Base-by-base conservation (phyloP, 2,888 invertebrate species). In the Axea sp. region DNA sequence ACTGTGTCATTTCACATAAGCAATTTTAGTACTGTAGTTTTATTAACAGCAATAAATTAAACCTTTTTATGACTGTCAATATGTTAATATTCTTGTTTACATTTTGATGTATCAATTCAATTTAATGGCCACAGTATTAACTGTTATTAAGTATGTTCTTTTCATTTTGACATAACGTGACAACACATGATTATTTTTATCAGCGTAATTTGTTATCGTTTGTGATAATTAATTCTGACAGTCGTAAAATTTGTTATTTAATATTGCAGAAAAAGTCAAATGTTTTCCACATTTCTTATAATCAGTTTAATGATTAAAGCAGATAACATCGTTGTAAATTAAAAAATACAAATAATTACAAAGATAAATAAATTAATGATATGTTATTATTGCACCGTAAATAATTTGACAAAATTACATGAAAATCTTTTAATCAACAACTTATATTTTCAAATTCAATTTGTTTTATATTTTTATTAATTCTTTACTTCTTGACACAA, bases 1-100 rank as follows among this genome's bases (percentile, higher is more conserved):
- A 68, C 57, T 68, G 51, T 59, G 53, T 51, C 51, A 60, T 57
- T 47, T 69, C 28, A 1, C 28, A 43, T 43, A 37, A 30, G 30
- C 35, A 69, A 59, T 35, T 43, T 69, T 53, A 69, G 60, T 45
- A n/a, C 37, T 17, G 45, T 60, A 51, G 43, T 53, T 60, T 69
- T 60, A 60, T 69, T 69, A 59, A 33, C 33, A 24, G 45, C 49
- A 43, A 69, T 60, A 53, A 69, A 69, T 69, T 60, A 69, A 53
- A 45, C 59, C 68, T 53, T 60, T 55, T 69, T 51, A 59, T 45
- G 51, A 53, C 69, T 60, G 59, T 69, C 69, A 69, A 60, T 69
- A 69, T 69, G 69, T 51, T 69, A 69, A 69, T 69, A 69, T 69
- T 60, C 69, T 69, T 69, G 69, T 69, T 69, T 69, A 69, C 69